phyloP scores from a whole-genome alignment of 1,140 invertebrate species.

The Procambarus clarkii region DNA sequence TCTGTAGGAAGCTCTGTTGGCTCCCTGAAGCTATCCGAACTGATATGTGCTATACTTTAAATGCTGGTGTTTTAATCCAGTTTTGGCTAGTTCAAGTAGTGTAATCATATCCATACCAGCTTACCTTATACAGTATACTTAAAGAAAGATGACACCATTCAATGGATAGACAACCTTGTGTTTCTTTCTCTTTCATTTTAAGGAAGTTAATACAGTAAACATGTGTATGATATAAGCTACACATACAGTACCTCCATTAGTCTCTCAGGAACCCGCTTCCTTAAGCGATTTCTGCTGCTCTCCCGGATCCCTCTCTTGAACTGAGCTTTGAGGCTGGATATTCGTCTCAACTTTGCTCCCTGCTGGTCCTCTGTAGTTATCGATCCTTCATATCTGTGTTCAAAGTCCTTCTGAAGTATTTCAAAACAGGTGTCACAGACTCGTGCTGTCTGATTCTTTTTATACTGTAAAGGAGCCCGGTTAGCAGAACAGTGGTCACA shows the following conservation, averaged over 20 bases:
- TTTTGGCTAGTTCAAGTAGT: too few species aligned
- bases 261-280: conserved; percentile 75
- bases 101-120: too few species aligned
- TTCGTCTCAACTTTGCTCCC: conserved; percentile 3
- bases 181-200: too few species aligned
- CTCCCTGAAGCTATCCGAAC: too few species aligned
- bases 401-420: conserved; percentile 76
- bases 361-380: neutral
- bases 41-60: too few species aligned
- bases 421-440: conserved; percentile 81
- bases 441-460: conserved; percentile 78
- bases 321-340: conserved; percentile 62
- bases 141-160: too few species aligned
- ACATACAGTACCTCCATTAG: conserved; percentile 75
- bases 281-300: conserved; percentile 72
- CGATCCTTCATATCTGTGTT: conserved; percentile 29
- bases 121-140: too few species aligned
- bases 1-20: too few species aligned
- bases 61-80: too few species aligned
- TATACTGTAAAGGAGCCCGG: conserved; percentile 82
- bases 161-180: too few species aligned
- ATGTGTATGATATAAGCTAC: too few species aligned
- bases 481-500: conserved; percentile 84
- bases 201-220: too few species aligned
- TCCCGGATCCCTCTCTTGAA: conserved; percentile 74